These are phyloP conservation scores for Pangasianodon gigas DNA, from an alignment of 2,113 vertebrate species.

Conservation along the genomic window DNA sequence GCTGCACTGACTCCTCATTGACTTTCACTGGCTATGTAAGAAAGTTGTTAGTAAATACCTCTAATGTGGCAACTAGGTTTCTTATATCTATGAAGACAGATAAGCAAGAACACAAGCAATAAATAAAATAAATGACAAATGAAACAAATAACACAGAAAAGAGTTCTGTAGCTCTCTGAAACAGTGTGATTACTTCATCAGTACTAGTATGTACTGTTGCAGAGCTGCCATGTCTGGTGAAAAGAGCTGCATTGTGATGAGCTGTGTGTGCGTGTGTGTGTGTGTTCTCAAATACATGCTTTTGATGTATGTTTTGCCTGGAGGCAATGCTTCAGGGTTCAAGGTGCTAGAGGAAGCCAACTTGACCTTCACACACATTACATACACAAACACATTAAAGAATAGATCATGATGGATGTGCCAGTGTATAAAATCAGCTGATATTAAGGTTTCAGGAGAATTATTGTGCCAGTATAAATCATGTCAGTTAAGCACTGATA, in stretches of 20 bases:
- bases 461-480: not conserved
- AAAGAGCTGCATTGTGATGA: not conserved
- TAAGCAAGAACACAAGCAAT: not conserved
- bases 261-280: not conserved
- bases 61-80: not conserved
- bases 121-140: not conserved
- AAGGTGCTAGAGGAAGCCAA: slow-evolving; percentile 10
- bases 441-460: not conserved
- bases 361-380: not conserved
- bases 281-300: slow-evolving; percentile 14
- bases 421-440: not conserved
- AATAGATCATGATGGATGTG: not conserved
- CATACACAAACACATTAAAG: slow-evolving; percentile 26
- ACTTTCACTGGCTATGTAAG: not conserved
- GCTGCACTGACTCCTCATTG: not conserved
- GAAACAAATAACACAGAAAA: not conserved
- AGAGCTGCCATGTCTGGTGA: not conserved
- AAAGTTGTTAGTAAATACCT: not conserved
- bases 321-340: not conserved
- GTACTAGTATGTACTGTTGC: not conserved
- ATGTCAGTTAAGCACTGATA: not conserved
- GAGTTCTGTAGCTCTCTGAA: not conserved
- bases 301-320: slow-evolving; percentile 17
- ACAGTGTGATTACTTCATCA: slow-evolving; percentile 8
- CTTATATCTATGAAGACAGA: not conserved